A percentile compares a stretch with the other conserved stretches of the same genome.
phyloP scores from a whole-genome alignment of 2,113 vertebrate species.

The Mesoclemmys tuberculata region DNA sequence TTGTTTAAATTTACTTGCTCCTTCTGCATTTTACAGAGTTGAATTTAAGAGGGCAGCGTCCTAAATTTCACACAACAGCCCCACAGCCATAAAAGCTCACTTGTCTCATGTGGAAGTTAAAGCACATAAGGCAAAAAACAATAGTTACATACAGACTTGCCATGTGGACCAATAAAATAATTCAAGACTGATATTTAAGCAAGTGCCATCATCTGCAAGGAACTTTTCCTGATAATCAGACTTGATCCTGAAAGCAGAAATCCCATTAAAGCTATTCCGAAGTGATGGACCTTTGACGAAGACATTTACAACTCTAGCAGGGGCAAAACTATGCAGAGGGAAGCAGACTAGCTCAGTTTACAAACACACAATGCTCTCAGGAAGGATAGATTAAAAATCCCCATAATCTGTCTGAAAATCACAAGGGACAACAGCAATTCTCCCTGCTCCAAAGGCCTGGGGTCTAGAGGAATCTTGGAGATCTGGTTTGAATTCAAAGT shows the following conservation, averaged over 20 bases:
- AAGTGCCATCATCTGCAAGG: not conserved
- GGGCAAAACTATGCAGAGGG: not conserved
- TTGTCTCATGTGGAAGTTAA: not conserved
- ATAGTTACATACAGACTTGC: not conserved
- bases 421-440: not conserved
- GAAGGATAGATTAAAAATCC: not conserved
- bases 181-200: not conserved
- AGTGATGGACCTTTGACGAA: not conserved
- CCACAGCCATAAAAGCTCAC: not conserved
- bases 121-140: not conserved
- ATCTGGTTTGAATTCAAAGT: not conserved
- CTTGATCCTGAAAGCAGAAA: not conserved
- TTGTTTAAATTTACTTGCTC: not conserved
- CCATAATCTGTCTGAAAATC: not conserved
- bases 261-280: not conserved
- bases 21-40: not conserved
- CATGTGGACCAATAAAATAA: not conserved
- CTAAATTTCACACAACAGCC: not conserved
- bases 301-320: not conserved
- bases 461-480: not conserved
- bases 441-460: not conserved
- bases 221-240: not conserved
- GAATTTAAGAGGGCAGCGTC: not conserved
- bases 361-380: not conserved
- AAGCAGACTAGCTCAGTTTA: not conserved